phyloP scores from a whole-genome alignment of 2,113 vertebrate species.

The Ranitomeya variabilis region DNA sequence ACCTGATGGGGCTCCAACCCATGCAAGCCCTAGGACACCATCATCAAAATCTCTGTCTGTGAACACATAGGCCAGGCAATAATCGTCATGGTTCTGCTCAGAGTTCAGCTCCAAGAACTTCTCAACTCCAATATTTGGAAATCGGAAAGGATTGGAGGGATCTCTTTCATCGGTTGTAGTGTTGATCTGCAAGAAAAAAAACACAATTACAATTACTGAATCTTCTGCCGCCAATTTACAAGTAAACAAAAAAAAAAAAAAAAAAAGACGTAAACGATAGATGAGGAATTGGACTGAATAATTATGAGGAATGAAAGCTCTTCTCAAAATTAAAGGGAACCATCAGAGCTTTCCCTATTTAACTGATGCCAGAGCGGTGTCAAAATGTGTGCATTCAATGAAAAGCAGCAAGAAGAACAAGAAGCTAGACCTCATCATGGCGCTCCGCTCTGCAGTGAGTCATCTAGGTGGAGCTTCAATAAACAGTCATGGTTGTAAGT shows the following conservation, averaged over 20 bases:
- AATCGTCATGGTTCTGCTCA: slow-evolving; percentile 97
- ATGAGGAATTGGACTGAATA: not conserved
- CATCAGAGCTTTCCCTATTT: too few relatives aligned
- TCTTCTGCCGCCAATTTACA: not conserved
- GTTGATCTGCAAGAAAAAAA: slow-evolving; percentile 84
- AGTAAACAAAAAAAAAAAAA: not conserved
- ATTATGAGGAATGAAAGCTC: too few relatives aligned
- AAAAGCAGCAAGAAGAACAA: too few relatives aligned
- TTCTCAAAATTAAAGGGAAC: not conserved
- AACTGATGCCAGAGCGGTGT: too few relatives aligned
- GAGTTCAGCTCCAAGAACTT: slow-evolving; percentile 98
- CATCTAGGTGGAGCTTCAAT: too few relatives aligned
- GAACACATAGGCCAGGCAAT: slow-evolving; percentile 97
- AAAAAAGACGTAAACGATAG: not conserved
- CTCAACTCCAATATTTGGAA: slow-evolving; percentile 97
- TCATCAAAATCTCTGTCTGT: slow-evolving; percentile 98
- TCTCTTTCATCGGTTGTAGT: slow-evolving; percentile 89
- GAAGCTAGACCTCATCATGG: too few relatives aligned
- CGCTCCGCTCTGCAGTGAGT: too few relatives aligned
- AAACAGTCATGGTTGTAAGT: too few relatives aligned
- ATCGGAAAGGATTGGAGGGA: slow-evolving; percentile 92
- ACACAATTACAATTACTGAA: slow-evolving; percentile 14
- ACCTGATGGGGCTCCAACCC: slow-evolving; percentile 98
- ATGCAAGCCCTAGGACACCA: slow-evolving; percentile 94
- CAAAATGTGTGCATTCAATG: too few relatives aligned